These are phyloP conservation scores for Pseudocheirus occidentalis DNA, from an alignment of 2,797 vertebrate species.

Conservation along the genomic window DNA sequence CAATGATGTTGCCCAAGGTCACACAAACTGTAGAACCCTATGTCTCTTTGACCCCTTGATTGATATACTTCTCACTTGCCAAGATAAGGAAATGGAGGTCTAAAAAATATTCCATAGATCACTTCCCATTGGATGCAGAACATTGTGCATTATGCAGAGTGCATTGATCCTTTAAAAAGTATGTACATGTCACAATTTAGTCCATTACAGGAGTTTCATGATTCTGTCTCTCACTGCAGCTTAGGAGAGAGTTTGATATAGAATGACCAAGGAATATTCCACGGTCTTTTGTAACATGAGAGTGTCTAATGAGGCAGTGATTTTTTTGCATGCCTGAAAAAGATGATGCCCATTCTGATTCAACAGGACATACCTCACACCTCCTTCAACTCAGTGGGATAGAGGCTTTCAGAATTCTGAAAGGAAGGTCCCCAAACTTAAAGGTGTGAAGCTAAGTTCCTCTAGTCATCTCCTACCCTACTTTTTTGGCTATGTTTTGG, in stretches of 20 bases:
- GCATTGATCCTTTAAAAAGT: background rate
- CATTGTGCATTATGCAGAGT: background rate
- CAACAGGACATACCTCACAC: background rate
- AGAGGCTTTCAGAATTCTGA: background rate
- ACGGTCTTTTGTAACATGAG: background rate
- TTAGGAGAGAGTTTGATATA: background rate
- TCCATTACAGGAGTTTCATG: background rate
- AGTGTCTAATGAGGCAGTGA: background rate
- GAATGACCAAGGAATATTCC: background rate
- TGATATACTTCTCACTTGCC: slow-evolving; percentile 15
- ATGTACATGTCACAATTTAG: background rate
- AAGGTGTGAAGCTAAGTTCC: slow-evolving; percentile 28
- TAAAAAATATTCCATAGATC: background rate
- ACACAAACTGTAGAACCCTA: background rate
- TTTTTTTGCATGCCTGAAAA: background rate
- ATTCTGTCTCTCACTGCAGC: background rate
- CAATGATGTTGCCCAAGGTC: background rate
- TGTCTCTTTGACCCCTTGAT: background rate
- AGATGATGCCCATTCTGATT: background rate
- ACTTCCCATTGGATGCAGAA: background rate
- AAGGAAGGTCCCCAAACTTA: background rate
- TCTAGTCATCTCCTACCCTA: background rate
- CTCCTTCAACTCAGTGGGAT: background rate
- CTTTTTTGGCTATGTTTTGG: slow-evolving; percentile 34
- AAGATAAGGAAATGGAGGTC: background rate